Evolutionary conservation across 2,797 vertebrate genomes (phyloP), one percentile per base, ranked within the genome.

Genomic region (Notolabrus celidotus): DNA sequence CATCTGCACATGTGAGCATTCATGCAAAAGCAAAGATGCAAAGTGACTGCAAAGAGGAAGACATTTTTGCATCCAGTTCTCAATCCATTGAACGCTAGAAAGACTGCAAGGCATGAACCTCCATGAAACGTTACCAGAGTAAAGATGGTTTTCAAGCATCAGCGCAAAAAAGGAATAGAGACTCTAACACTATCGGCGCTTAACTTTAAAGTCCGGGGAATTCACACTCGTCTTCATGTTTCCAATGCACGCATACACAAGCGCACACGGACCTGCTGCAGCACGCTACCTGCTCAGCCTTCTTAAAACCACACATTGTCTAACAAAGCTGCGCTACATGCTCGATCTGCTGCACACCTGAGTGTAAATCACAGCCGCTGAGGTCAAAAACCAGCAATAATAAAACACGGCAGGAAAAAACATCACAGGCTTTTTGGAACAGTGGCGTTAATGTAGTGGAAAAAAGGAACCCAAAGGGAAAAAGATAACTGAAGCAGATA

Each of bases 281-380:
- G 50, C 72, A 76, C 1, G 67, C 1, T 23, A 36, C 2, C 4
- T 2, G 2, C 22, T 36, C 10, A 8, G 14, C 46, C 39, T 50
- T 17, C 80, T 82, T 46, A 76, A 50, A 67, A 82, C 41, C 41
- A 16, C 15, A 29, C 69, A 17, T 31, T 0, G 1, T 1, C 16
- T 10, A 12, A 43, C 7, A 33, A 42, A 63, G 51, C 53, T 34
- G 36, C 9, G 47, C 38, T 23, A 22, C 51, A 34, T 3, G 3
- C 39, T 75, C 7, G 0, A 22, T 42, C 27, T 16, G 23, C 45
- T 7, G 27, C 47, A 10, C 49, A 39, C 25, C 25, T 23, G 5
- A 16, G 2, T 0, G 10, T 54, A 52, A 62, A 77, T 77, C 63
- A 61, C 38, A 75, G 10, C 7, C 7, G 1, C 53, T 9, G 2